A percentile compares a stretch with the other conserved stretches of the same genome.
Evolutionary conservation across 1,140 invertebrate species (phyloP).

Genomic region (Drosophila auraria): DNA sequence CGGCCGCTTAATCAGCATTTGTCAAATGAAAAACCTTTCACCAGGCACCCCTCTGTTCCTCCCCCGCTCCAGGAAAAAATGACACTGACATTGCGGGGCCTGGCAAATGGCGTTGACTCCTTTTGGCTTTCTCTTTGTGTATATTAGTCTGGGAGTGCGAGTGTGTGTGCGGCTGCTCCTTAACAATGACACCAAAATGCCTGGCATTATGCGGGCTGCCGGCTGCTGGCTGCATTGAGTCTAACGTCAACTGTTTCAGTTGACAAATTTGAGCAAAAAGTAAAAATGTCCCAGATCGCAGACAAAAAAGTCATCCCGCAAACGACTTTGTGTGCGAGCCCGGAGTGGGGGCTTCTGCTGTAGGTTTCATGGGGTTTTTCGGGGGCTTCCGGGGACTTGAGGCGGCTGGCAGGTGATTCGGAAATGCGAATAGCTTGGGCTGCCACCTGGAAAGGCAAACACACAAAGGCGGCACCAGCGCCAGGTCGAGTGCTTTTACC

Average conservation of each 20-base stretch:
- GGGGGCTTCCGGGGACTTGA: background rate
- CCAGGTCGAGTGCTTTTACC: constrained; percentile 50
- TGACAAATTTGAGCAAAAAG: constrained; percentile 69
- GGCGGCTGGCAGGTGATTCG: constrained; percentile 32
- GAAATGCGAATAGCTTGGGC: constrained; percentile 40
- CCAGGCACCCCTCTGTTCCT: constrained; percentile 12
- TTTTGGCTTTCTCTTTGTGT: constrained; percentile 48
- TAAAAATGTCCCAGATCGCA: constrained; percentile 53
- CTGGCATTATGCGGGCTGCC: constrained; percentile 63
- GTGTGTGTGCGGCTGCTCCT: constrained; percentile 32
- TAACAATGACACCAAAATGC: constrained; percentile 65
- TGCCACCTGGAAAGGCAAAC: constrained; percentile 51
- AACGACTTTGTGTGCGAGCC: constrained; percentile 27
- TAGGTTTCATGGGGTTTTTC: background rate
- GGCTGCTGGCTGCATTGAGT: constrained; percentile 62
- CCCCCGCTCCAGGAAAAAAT: constrained; percentile 14
- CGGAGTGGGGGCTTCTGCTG: background rate
- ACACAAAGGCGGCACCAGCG: constrained; percentile 37
- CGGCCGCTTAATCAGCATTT: constrained; percentile 70
- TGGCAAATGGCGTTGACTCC: constrained; percentile 59
- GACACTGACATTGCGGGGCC: constrained; percentile 50
- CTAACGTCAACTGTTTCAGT: constrained; percentile 69
- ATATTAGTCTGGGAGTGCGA: constrained; percentile 25
- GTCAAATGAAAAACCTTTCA: constrained; percentile 65
- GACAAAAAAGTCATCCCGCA: constrained; percentile 35